A percentile compares a stretch with the other conserved stretches of the same genome.
phyloP scores from a whole-genome alignment of 1,140 invertebrate species.

The Trichoplusia ni region DNA sequence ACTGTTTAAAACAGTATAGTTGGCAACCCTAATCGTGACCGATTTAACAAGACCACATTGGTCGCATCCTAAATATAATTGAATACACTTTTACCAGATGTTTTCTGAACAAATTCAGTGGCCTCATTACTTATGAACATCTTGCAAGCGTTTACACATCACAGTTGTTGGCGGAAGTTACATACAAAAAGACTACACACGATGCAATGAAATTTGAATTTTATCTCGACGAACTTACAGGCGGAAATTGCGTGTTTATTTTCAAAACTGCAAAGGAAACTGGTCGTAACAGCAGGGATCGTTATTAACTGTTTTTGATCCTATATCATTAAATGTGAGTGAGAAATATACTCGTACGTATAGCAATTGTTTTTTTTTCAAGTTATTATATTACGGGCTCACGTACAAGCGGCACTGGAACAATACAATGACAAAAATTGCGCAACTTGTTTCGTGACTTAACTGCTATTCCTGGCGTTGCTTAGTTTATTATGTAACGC shows the following conservation, averaged over 20 bases:
- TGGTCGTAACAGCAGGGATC: no score
- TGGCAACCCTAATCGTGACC: no score
- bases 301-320: no score
- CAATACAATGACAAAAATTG: constrained; percentile 1
- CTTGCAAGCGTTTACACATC: constrained; percentile 1
- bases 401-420: no score
- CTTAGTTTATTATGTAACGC: constrained; percentile 14
- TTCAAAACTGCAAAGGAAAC: constrained; percentile 1
- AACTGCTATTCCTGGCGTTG: constrained; percentile 9
- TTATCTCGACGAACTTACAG: constrained; percentile 1
- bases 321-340: no score
- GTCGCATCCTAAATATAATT: neutral
- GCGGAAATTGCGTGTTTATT: neutral
- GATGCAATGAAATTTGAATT: neutral
- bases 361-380: no score
- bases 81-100: constrained; percentile 19
- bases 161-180: constrained; percentile 10
- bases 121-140: constrained; percentile 22
- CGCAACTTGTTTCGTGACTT: constrained; percentile 22
- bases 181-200: constrained; percentile 1
- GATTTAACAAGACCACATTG: no score
- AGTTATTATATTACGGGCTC: no score
- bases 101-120: constrained; percentile 26
- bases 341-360: no score
- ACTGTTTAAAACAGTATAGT: no score